These are phyloP conservation scores for Babyrousa celebensis DNA, from an alignment of 2,797 vertebrate genomes.

Conservation along the genomic window DNA sequence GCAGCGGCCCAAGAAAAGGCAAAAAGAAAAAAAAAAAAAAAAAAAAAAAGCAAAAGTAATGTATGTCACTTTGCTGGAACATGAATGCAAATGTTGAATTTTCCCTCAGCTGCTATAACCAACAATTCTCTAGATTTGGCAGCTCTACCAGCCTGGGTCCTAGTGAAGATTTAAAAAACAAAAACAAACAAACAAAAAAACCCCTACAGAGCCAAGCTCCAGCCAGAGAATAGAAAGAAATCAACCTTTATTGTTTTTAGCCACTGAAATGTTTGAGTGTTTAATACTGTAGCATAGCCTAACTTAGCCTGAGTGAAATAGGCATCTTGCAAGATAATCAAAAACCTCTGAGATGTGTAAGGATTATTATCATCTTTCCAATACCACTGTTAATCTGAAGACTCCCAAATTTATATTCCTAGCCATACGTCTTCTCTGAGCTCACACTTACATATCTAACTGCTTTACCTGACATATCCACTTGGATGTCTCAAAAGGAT, in stretches of 20 bases:
- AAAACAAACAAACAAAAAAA: background rate
- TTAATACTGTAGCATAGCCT: slow-evolving; percentile 29
- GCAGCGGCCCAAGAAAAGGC: too few species aligned
- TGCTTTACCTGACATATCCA: background rate
- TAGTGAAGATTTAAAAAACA: too few species aligned
- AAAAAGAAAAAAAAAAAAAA: too few species aligned
- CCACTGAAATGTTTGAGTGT: background rate
- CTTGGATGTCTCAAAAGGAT: background rate
- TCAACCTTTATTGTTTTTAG: background rate
- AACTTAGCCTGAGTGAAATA: slow-evolving; percentile 26
- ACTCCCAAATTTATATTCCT: background rate
- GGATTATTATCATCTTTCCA: background rate
- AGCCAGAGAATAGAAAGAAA: background rate
- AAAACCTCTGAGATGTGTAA: background rate
- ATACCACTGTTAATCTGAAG: background rate
- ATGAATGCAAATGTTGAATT: slow-evolving; percentile 24
- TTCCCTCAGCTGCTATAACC: background rate
- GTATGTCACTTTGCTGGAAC: background rate
- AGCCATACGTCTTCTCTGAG: background rate
- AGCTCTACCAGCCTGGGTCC: background rate
- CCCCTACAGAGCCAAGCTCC: background rate
- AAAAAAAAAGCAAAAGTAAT: slow-evolving; percentile 25
- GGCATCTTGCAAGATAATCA: slow-evolving; percentile 17
- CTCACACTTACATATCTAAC: background rate
- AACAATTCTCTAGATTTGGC: background rate